A percentile compares a stretch with the other conserved stretches of the same genome.
phyloP scores from a whole-genome alignment of 92 coral and sea anemone genomes.

The Micromussa lordhowensis region DNA sequence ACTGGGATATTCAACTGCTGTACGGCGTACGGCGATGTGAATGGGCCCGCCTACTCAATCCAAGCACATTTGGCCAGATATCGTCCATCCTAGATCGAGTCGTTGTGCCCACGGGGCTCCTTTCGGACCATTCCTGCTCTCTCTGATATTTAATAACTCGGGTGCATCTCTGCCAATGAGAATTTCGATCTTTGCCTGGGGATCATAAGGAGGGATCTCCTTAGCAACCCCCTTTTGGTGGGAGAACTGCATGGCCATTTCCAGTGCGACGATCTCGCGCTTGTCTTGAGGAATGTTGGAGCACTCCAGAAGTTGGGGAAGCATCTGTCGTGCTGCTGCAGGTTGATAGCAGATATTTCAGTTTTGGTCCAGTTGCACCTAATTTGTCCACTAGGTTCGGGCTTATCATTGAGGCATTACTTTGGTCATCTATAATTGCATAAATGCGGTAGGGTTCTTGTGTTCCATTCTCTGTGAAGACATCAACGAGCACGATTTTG shows the following conservation, averaged over 20 bases:
- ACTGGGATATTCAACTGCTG: slow-evolving; percentile 24
- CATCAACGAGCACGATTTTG: slow-evolving; percentile 54
- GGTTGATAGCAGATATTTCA: not conserved
- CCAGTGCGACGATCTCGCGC: not conserved
- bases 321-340: not conserved
- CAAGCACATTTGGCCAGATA: too few species aligned
- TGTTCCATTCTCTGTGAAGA: slow-evolving; percentile 30
- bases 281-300: too few species aligned
- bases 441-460: slow-evolving; percentile 34
- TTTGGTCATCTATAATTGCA: slow-evolving; percentile 66
- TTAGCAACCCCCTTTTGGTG: slow-evolving; percentile 53
- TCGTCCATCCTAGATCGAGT: slow-evolving; percentile 45
- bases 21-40: too few species aligned
- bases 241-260: slow-evolving; percentile 57
- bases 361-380: not conserved
- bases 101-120: slow-evolving; percentile 41
- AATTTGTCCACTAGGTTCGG: not conserved
- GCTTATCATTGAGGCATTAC: slow-evolving; percentile 57
- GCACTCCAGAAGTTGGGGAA: too few species aligned
- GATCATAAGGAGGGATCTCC: slow-evolving; percentile 60
- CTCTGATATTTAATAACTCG: slow-evolving; percentile 64
- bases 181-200: slow-evolving; percentile 38
- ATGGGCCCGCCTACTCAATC: too few species aligned
- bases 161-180: slow-evolving; percentile 75
- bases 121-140: slow-evolving; percentile 58